A percentile compares a stretch with the other conserved stretches of the same genome.
Evolutionary conservation across 2,113 vertebrate species (phyloP).

Genomic region (Toxotes jaculatrix): DNA sequence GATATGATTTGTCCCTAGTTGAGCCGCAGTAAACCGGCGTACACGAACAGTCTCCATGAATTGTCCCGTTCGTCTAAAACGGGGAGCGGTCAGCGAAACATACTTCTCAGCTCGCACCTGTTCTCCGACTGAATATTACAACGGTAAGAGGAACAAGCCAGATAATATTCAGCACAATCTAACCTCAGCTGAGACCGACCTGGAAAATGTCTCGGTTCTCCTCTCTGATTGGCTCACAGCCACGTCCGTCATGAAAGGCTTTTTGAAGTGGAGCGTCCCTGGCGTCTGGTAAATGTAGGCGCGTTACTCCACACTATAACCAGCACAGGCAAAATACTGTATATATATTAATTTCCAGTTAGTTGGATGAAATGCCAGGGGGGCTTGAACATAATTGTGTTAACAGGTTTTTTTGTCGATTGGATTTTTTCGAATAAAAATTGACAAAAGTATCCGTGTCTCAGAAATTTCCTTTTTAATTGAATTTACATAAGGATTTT

Average conservation of each 20-base stretch:
- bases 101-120: constrained; percentile 49
- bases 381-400: background rate
- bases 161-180: constrained; percentile 67
- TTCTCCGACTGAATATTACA: constrained; percentile 42
- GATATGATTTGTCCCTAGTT: constrained; percentile 4
- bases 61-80: background rate
- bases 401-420: too few relatives aligned
- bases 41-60: background rate
- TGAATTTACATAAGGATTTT: too few relatives aligned
- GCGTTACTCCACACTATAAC: background rate
- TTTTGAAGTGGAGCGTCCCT: constrained; percentile 35
- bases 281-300: constrained; percentile 68
- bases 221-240: constrained; percentile 76
- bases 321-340: too few relatives aligned
- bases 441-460: too few relatives aligned
- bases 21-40: constrained; percentile 49
- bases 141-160: constrained; percentile 38
- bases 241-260: constrained; percentile 69
- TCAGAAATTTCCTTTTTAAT: too few relatives aligned
- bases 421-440: too few relatives aligned
- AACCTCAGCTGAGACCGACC: constrained; percentile 66
- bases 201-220: constrained; percentile 14
- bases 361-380: too few relatives aligned
- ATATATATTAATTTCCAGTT: too few relatives aligned
- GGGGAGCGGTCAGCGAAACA: background rate